Percentiles rank a stretch among this genome's conserved stretches.
phyloP scores from a whole-genome alignment of 2,797 vertebrate genomes.

The Selene dorsalis region DNA sequence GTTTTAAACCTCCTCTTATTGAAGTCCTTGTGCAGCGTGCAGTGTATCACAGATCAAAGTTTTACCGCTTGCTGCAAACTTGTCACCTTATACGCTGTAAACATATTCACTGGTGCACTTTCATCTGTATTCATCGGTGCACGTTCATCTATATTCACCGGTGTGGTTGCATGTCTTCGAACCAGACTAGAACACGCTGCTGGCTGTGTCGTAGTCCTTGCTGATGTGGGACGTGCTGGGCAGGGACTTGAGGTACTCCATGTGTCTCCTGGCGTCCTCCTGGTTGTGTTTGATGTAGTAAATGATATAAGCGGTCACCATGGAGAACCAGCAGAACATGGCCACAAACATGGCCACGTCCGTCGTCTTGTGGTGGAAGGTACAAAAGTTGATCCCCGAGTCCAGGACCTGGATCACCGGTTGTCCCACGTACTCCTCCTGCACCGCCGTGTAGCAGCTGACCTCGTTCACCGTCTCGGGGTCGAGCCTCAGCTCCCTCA shows the following conservation, averaged over 20 bases:
- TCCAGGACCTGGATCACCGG: conserved; percentile 91
- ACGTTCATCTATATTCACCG: conserved; percentile 29
- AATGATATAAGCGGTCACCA: conserved; percentile 93
- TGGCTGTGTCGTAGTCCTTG: conserved; percentile 83
- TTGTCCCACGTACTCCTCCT: conserved; percentile 86
- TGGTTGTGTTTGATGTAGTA: conserved; percentile 94
- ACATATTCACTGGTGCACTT: conserved; percentile 16
- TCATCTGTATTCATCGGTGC: conserved; percentile 31
- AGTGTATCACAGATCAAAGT: background rate
- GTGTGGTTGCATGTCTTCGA: background rate
- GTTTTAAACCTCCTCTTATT: background rate
- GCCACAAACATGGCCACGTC: conserved; percentile 95
- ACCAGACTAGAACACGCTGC: conserved; percentile 79
- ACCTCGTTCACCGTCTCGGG: conserved; percentile 91
- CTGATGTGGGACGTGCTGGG: conserved; percentile 84
- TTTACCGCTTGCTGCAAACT: conserved; percentile 4
- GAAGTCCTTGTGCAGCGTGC: conserved; percentile 1
- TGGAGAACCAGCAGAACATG: conserved; percentile 98
- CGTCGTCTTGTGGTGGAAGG: conserved; percentile 92
- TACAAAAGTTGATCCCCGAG: conserved; percentile 92
- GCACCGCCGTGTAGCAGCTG: conserved; percentile 87
- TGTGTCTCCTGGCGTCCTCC: conserved; percentile 92
- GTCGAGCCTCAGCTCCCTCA: conserved; percentile 91
- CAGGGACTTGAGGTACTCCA: conserved; percentile 95
- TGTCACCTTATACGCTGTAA: background rate